Evolutionary conservation across 2,113 vertebrate genomes (phyloP).

Genomic region (Xyrauchen texanus): DNA sequence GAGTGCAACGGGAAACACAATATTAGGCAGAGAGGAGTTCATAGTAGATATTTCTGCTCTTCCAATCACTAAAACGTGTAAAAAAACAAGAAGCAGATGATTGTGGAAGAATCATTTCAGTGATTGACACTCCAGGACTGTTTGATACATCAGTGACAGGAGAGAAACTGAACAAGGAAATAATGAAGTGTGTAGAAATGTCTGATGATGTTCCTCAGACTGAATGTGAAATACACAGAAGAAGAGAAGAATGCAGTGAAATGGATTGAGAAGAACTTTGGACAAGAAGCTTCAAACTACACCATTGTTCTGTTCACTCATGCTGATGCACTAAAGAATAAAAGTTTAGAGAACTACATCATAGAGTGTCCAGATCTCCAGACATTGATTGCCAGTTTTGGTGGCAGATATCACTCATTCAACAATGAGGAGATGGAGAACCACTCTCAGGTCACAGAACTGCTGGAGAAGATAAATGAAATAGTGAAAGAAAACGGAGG

Average conservation of each 20-base stretch:
- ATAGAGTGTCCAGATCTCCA: slow-evolving; percentile 32
- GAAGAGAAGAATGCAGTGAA: slow-evolving; percentile 45
- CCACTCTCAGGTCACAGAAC: slow-evolving; percentile 41
- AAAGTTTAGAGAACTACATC: slow-evolving; percentile 24
- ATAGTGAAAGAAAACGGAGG: too few relatives aligned
- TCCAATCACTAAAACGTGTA: too few relatives aligned
- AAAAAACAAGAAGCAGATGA: too few relatives aligned
- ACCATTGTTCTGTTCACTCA: slow-evolving; percentile 65
- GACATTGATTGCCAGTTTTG: slow-evolving; percentile 23
- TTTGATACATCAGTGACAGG: too few relatives aligned
- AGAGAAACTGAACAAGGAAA: too few relatives aligned
- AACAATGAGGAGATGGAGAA: slow-evolving; percentile 20
- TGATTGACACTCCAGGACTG: too few relatives aligned
- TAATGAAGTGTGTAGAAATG: too few relatives aligned
- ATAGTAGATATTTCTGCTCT: too few relatives aligned
- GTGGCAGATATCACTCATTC: slow-evolving; percentile 54
- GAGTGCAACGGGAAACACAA: too few relatives aligned
- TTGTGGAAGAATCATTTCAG: too few relatives aligned
- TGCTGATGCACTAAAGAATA: slow-evolving; percentile 51
- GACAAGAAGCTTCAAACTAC: slow-evolving; percentile 21
- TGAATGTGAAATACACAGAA: neutral
- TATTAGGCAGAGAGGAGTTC: too few relatives aligned
- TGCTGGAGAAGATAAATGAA: slow-evolving; percentile 52
- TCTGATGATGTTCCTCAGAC: too few relatives aligned
- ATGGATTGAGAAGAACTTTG: slow-evolving; percentile 61